Percentiles rank a stretch among this genome's conserved stretches.
Conservation (phyloP, 2,797 vertebrate species). For the Cuculus canorus region DNA sequence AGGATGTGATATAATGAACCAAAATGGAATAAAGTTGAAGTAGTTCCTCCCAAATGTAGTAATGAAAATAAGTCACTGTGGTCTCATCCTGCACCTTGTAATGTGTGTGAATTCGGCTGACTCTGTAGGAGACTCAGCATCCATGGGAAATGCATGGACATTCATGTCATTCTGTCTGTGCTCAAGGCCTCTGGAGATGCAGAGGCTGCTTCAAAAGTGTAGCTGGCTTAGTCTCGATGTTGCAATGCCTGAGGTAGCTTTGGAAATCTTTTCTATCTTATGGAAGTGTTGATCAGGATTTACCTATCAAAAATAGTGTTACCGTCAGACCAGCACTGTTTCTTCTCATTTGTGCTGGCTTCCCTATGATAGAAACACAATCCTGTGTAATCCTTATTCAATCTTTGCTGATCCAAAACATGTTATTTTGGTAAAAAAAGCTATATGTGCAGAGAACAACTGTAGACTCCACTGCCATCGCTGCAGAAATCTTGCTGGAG, state of each 20-base stretch:
- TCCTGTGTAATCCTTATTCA: neutral
- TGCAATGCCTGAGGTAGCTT: neutral
- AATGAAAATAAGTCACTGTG: neutral
- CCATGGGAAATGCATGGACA: neutral
- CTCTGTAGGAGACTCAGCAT: neutral
- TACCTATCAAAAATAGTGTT: neutral
- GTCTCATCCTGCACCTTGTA: neutral
- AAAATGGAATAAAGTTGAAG: constrained; percentile 6
- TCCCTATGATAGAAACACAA: neutral
- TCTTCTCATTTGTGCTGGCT: neutral
- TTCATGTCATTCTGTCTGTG: neutral
- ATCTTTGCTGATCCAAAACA: neutral
- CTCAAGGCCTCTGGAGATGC: neutral
- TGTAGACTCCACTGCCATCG: neutral
- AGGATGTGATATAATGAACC: neutral
- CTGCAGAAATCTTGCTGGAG: neutral
- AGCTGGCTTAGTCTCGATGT: neutral
- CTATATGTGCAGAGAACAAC: neutral
- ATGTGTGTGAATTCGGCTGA: neutral
- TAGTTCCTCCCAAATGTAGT: constrained; percentile 48
- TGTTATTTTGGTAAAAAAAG: neutral
- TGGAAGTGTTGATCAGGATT: neutral
- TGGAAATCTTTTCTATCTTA: neutral
- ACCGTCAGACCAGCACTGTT: neutral
- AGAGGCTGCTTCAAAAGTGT: neutral